Base-by-base conservation (phyloP, 2,888 invertebrate genomes). In the Torymus texanus region DNA sequence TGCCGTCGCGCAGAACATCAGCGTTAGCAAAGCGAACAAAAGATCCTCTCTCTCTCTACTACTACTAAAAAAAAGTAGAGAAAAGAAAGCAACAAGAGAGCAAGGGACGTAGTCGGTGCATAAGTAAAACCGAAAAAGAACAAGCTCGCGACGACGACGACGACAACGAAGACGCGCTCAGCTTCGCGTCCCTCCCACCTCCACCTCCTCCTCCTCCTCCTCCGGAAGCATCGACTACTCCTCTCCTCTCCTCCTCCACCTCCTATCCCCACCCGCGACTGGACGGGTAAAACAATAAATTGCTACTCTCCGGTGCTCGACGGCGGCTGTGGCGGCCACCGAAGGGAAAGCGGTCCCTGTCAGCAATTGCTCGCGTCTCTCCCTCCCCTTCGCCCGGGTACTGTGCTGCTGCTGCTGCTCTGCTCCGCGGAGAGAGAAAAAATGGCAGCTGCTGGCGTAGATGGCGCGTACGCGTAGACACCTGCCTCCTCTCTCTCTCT, bases 371-470 rank as follows among this genome's bases (percentile, higher is more conserved):
- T 85, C 83, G 86, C 85, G 82, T 85, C 83, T 84, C 41, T 59
- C 11, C 21, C 50, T 16, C 73, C 51, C 51, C 24, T 82, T 91
- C 91, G 93, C 92, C 92, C 70, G 21, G 12, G 58, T n/a, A 14
- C 62, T 11, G 29, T 21, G 88, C 90, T 90, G 91, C 21, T 21
- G 21, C 21, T 21, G 21, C 21, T 21, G 21, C 29, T 29, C 29
- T 29, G 29, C 41, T 4, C 91, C 92, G 92, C 91, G 88, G 41
- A 91, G 91, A 24, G 91, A 90, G 90, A 89, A 90, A 90, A 90
- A 90, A 90, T 90, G 90, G 90, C 90, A 90, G 90, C 91, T 92
- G 90, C 90, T 87, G 89, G 91, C 92, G 91, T 91, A 92, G 92
- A 92, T 92, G 92, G 86, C 86, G 87, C 85, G 85, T 85, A 85